Evolutionary conservation across 2,113 vertebrate species (phyloP), one percentile per base, ranked within the genome.

Genomic region (Hippocampus mohnikei): DNA sequence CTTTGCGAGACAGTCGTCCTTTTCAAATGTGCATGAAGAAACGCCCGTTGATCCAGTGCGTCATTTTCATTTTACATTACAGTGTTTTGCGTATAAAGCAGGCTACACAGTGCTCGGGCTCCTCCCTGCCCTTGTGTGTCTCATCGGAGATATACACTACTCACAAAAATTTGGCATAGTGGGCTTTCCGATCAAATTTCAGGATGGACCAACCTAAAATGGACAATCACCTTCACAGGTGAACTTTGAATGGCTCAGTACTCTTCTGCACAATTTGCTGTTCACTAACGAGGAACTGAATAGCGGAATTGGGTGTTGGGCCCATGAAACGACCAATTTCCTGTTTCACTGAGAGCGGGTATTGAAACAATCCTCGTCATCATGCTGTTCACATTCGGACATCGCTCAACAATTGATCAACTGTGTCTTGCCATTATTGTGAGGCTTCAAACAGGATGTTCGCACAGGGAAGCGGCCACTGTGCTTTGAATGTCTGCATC

Each of bases 51-150:
- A 72, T 82, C 69, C 73, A 73, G 80, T 81, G 84, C 72, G 50
- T 67, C 69, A 64, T 12, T 71, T 70, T 71, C 64, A 44, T 73
- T 83, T 80, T 44, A 81, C 76, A 73, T 88, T 72, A 81, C 92
- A 92, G 93, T 82, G 86, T 90, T 60, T 60, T 87, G 90, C 89
- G 71, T 90, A 73, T 90, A 89, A 90, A 93, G 94, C 93, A 83
- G 84, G 90, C 69, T 73, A 87, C 88, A 89, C 84, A 88, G 85
- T 85, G 79, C 72, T 87, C 80, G 52, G 73, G 75, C 74, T 72
- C 41, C 85, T 27, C 76, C 66, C 10, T 78, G 76, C 76, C 81
- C 64, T 73, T 79, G 80, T 72, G 85, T 74, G 46, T 33, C 27
- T 33, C 9, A 20, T 8, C 5, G 7, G 1, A 5, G 13, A 29